A percentile compares a stretch with the other conserved stretches of the same genome.
These are phyloP conservation scores for Trematocara zebra DNA, from an alignment of 2,113 vertebrate species.

Conservation along the genomic window DNA sequence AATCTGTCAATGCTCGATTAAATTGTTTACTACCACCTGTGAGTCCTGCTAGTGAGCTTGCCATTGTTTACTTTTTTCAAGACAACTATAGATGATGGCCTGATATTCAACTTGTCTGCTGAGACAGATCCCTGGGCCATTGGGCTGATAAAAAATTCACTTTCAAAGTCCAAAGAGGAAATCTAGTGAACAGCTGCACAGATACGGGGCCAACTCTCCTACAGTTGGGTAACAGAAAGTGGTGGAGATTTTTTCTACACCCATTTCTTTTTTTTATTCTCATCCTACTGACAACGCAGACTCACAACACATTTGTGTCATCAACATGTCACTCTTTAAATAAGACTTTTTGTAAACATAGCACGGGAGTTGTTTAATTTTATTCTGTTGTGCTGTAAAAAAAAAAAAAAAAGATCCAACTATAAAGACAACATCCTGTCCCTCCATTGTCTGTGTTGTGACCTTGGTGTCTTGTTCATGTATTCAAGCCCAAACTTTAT, in stretches of 20 bases:
- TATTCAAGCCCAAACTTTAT: background rate
- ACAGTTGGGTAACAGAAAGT: background rate
- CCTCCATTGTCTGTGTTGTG: background rate
- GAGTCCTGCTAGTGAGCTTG: background rate
- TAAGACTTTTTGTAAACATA: background rate
- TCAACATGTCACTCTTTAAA: background rate
- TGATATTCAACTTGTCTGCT: background rate
- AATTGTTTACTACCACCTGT: background rate
- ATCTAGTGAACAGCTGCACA: slow-evolving; percentile 7
- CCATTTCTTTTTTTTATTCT: background rate
- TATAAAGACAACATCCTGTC: background rate
- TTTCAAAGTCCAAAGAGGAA: slow-evolving; percentile 29
- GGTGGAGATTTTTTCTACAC: background rate
- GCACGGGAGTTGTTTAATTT: background rate
- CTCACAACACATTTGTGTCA: background rate
- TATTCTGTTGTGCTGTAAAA: background rate
- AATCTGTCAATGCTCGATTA: background rate
- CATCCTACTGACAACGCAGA: background rate
- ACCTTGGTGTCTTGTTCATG: background rate
- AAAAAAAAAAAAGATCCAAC: background rate
- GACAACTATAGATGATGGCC: background rate
- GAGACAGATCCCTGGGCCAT: background rate
- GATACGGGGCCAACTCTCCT: background rate
- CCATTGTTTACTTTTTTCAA: background rate
- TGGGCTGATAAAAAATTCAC: slow-evolving; percentile 1